Conservation (phyloP, 1,140 invertebrate species). For the Trichonephila inaurata region DNA sequence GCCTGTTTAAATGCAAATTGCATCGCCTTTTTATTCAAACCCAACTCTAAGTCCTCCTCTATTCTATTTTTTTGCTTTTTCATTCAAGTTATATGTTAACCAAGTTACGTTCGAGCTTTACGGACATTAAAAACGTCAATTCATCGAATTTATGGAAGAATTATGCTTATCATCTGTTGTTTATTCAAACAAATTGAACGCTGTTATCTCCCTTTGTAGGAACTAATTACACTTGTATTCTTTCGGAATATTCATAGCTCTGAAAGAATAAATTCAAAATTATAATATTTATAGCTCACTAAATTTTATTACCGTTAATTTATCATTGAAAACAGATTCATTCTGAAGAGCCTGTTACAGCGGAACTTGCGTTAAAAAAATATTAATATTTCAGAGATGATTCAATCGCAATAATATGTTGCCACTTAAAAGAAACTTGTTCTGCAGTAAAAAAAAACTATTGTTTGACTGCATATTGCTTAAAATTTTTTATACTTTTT, state of each 20-base stretch:
- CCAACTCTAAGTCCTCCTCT: not conserved
- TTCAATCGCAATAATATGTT: no score
- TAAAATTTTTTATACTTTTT: no score
- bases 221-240: conserved; percentile 12
- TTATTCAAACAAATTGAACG: not conserved
- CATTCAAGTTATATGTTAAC: not conserved
- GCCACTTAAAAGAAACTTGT: no score
- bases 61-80: not conserved
- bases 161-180: conserved; percentile 37
- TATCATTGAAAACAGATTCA: conserved; percentile 4
- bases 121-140: conserved; percentile 1
- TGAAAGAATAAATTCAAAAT: not conserved
- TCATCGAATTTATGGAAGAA: conserved; percentile 42
- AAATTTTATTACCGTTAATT: conserved; percentile 23
- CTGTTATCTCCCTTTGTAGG: not conserved
- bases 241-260: conserved; percentile 28
- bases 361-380: no score
- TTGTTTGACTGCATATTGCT: no score
- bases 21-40: conserved; percentile 2
- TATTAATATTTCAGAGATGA: no score
- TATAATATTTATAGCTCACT: not conserved
- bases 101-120: not conserved
- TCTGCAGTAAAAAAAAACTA: no score
- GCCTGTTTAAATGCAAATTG: conserved; percentile 21
- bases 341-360: not conserved